Evolutionary conservation across 2,797 vertebrate genomes (phyloP).

Genomic region (Siniperca scherzeri): DNA sequence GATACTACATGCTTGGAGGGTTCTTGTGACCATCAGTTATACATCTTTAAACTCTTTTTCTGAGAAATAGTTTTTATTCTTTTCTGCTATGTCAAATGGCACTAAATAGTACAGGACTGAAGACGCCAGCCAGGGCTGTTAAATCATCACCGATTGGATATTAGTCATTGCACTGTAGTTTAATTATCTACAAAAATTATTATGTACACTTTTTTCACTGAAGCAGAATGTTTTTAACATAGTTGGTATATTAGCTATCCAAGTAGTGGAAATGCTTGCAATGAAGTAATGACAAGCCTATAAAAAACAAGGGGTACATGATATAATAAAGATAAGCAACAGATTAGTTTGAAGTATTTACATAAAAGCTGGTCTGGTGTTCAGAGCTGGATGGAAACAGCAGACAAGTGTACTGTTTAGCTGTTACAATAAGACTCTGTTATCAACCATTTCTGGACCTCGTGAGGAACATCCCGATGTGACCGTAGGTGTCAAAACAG

Average conservation of each 20-base stretch:
- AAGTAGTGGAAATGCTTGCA: not conserved
- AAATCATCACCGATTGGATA: not conserved
- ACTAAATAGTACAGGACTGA: no score
- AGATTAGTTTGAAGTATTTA: not conserved
- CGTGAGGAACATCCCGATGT: constrained; percentile 57
- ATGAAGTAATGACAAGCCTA: not conserved
- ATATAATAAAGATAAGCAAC: not conserved
- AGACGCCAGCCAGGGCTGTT: no score
- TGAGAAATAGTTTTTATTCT: no score
- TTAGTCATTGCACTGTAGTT: not conserved
- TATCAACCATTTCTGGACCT: constrained; percentile 41
- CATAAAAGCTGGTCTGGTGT: constrained; percentile 36
- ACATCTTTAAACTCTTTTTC: no score
- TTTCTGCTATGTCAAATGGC: no score
- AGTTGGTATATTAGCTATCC: not conserved
- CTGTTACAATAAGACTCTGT: constrained; percentile 61
- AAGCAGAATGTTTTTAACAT: not conserved
- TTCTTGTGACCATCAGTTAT: no score
- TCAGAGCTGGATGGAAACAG: constrained; percentile 27
- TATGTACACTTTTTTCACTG: not conserved
- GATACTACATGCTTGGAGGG: no score
- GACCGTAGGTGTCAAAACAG: constrained; percentile 54
- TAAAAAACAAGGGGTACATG: not conserved
- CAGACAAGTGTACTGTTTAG: constrained; percentile 25
- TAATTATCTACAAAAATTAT: not conserved